Conservation (phyloP, 2,888 invertebrate genomes). For the Orthosia cruda region DNA sequence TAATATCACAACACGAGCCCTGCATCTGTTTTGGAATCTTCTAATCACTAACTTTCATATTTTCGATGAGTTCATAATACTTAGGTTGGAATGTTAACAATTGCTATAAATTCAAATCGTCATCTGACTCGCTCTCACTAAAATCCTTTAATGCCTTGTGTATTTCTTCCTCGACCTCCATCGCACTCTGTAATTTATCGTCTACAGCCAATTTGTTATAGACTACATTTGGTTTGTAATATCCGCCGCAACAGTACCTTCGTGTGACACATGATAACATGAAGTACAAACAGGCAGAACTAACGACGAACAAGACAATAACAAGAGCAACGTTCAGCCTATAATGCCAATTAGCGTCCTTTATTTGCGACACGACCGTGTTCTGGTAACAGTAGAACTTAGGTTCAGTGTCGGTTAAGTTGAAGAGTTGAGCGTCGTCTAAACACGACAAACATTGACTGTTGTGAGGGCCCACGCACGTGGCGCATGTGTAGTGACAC, state of each 20-base stretch:
- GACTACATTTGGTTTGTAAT: slow-evolving; percentile 82
- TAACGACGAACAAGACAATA: slow-evolving; percentile 80
- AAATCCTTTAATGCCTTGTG: no score
- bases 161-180: slow-evolving; percentile 88
- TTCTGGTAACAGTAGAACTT: slow-evolving; percentile 90
- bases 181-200: slow-evolving; percentile 84
- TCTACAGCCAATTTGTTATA: slow-evolving; percentile 87
- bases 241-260: slow-evolving; percentile 78
- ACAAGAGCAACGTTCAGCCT: slow-evolving; percentile 85
- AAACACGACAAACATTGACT: slow-evolving; percentile 94
- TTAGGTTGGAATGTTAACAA: slow-evolving; percentile 76
- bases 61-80: slow-evolving; percentile 81
- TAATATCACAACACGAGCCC: slow-evolving; percentile 84
- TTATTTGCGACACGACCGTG: slow-evolving; percentile 85
- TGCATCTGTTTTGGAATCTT: slow-evolving; percentile 74
- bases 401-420: slow-evolving; percentile 83
- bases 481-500: slow-evolving; percentile 95
- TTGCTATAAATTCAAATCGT: slow-evolving; percentile 86
- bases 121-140: slow-evolving; percentile 87
- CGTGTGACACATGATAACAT: slow-evolving; percentile 78
- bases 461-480: slow-evolving; percentile 93
- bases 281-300: slow-evolving; percentile 78
- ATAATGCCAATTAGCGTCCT: slow-evolving; percentile 87
- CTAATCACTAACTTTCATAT: slow-evolving; percentile 76
- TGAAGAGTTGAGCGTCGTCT: slow-evolving; percentile 92